Conservation (phyloP, 2,113 vertebrate species). For the Eurystomus gularis region DNA sequence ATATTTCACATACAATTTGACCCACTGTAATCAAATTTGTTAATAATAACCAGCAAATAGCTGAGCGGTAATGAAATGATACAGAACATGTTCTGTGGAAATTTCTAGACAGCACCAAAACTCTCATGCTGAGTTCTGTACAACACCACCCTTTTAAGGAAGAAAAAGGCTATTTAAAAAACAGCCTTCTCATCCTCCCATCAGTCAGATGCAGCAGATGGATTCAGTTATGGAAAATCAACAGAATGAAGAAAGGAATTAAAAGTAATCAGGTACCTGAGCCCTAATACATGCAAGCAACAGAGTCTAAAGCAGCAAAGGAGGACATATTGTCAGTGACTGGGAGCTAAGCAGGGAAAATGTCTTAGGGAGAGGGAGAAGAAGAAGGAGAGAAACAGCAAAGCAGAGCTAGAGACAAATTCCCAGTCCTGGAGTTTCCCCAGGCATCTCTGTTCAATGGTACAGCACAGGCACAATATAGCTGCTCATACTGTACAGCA, state of each 20-base stretch:
- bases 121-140: conserved; percentile 38
- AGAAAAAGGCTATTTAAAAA: conserved; percentile 22
- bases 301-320: background rate
- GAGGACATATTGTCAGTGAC: background rate
- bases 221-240: conserved; percentile 45
- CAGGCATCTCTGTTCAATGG: background rate
- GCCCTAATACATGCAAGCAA: background rate
- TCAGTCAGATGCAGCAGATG: conserved; percentile 1
- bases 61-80: conserved; percentile 54
- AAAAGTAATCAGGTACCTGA: conserved; percentile 35
- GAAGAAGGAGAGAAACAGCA: background rate
- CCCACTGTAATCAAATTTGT: conserved; percentile 57
- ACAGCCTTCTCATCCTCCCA: background rate
- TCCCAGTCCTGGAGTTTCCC: background rate
- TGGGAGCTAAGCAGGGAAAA: background rate
- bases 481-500: background rate
- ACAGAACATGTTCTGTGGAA: conserved; percentile 54
- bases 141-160: background rate
- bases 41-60: conserved; percentile 55
- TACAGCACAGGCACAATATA: background rate
- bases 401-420: background rate
- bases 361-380: background rate
- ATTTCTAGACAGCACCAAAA: conserved; percentile 53
- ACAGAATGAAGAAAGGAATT: background rate
- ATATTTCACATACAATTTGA: conserved; percentile 49